phyloP scores from a whole-genome alignment of 2,113 vertebrate genomes.

The Tyrannus savana region DNA sequence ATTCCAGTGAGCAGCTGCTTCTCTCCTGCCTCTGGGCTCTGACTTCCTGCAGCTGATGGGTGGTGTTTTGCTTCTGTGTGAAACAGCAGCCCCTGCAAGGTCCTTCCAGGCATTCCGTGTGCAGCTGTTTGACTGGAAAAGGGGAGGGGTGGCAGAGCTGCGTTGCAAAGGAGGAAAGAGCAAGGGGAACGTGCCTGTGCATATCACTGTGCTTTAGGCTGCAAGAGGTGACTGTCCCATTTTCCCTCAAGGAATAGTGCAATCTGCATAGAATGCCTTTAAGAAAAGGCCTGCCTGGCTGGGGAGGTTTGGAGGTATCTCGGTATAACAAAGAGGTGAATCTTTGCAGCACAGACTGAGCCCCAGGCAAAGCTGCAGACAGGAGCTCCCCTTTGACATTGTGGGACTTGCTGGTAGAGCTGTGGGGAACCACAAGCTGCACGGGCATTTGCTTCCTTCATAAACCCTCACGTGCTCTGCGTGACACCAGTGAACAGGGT shows the following conservation, averaged over 20 bases:
- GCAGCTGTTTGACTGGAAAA: neutral
- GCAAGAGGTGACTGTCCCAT: neutral
- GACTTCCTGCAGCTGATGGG: neutral
- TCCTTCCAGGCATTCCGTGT: neutral
- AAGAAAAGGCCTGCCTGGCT: neutral
- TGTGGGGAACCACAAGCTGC: neutral
- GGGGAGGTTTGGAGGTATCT: neutral
- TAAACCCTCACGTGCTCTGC: neutral
- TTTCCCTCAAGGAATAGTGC: neutral
- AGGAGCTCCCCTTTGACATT: neutral
- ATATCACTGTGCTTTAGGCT: neutral
- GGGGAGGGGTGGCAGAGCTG: neutral
- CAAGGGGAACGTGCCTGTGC: neutral
- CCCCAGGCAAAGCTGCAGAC: neutral
- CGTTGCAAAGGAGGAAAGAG: neutral
- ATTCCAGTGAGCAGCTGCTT: neutral
- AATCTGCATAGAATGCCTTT: neutral
- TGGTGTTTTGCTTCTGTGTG: neutral
- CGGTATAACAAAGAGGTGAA: neutral
- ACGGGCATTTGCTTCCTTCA: neutral
- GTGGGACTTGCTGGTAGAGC: neutral
- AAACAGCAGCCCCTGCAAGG: neutral
- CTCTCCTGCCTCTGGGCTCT: neutral
- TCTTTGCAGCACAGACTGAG: neutral
- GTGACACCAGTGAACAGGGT: neutral